Percentiles rank a stretch among this genome's conserved stretches.
Conservation (phyloP, 2,113 vertebrate species). For the Hirundichthys speculiger region DNA sequence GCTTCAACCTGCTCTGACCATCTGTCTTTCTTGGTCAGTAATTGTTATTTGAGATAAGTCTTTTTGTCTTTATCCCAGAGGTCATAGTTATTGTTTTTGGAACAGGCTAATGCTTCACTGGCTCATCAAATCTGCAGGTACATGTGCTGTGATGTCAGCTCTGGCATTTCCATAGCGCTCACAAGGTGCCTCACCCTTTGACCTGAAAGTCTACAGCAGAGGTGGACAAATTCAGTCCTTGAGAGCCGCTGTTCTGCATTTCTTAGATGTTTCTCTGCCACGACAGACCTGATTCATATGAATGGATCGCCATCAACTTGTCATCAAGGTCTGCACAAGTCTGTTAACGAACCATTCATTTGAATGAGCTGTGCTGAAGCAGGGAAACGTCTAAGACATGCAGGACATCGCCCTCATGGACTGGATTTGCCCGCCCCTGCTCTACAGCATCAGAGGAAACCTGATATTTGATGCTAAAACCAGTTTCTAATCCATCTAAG, state of each 20-base stretch:
- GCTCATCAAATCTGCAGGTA: slow-evolving; percentile 59
- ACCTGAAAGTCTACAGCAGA: slow-evolving; percentile 40
- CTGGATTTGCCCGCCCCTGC: too few relatives aligned
- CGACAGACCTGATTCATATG: too few relatives aligned
- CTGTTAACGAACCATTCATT: too few relatives aligned
- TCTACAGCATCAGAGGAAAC: slow-evolving; percentile 23
- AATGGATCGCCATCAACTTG: too few relatives aligned
- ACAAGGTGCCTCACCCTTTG: slow-evolving; percentile 38
- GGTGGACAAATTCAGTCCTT: too few relatives aligned
- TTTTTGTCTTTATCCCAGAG: slow-evolving; percentile 28
- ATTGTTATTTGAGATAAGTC: slow-evolving; percentile 64
- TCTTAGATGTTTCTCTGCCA: too few relatives aligned
- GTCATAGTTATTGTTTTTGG: slow-evolving; percentile 63
- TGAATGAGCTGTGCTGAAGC: too few relatives aligned
- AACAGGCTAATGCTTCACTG: slow-evolving; percentile 40
- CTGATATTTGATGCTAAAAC: slow-evolving; percentile 2
- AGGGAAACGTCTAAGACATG: too few relatives aligned
- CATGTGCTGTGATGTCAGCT: slow-evolving; percentile 50
- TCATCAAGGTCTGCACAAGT: too few relatives aligned
- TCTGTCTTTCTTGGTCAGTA: slow-evolving; percentile 71
- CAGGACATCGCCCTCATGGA: too few relatives aligned
- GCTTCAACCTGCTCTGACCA: slow-evolving; percentile 62
- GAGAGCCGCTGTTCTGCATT: too few relatives aligned
- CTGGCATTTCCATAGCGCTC: slow-evolving; percentile 55
- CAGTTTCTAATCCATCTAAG: neutral